A percentile compares a stretch with the other conserved stretches of the same genome.
Evolutionary conservation across 2,888 invertebrate genomes (phyloP).

Genomic region (Lottia gigantea): DNA sequence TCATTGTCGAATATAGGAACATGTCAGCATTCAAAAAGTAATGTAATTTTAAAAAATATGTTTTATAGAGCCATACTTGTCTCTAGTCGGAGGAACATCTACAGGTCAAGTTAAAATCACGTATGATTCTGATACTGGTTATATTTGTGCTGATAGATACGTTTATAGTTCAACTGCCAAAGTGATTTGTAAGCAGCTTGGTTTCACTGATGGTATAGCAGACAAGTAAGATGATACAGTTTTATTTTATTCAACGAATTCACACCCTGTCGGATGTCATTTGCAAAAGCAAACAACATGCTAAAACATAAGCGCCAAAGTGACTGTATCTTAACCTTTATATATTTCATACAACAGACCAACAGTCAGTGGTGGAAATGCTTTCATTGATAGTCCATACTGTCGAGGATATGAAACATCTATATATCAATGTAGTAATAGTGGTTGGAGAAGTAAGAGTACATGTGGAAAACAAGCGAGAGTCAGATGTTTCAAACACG

Average conservation of each 20-base stretch:
- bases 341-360: no score
- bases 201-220: conserved; percentile 45
- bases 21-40: no score
- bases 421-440: conserved; percentile 15
- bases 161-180: conserved; percentile 78
- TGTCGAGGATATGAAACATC: conserved; percentile 14
- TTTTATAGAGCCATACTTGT: conserved; percentile 37
- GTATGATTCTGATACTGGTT: conserved; percentile 39
- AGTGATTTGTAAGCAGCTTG: conserved; percentile 69
- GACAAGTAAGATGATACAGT: conserved; percentile 37
- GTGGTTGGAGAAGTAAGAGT: conserved; percentile 8
- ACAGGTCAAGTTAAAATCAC: conserved; percentile 45
- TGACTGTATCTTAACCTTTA: no score
- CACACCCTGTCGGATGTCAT: no score
- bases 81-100: conserved; percentile 39
- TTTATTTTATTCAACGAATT: conserved; percentile 21
- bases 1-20: no score
- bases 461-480: neutral
- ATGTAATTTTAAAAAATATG: no score
- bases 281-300: no score
- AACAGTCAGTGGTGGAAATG: neutral
- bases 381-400: neutral
- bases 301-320: no score
- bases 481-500: neutral
- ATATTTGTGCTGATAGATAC: conserved; percentile 70